Evolutionary conservation across 2,113 vertebrate species (phyloP).

Genomic region (Piaya cayana): DNA sequence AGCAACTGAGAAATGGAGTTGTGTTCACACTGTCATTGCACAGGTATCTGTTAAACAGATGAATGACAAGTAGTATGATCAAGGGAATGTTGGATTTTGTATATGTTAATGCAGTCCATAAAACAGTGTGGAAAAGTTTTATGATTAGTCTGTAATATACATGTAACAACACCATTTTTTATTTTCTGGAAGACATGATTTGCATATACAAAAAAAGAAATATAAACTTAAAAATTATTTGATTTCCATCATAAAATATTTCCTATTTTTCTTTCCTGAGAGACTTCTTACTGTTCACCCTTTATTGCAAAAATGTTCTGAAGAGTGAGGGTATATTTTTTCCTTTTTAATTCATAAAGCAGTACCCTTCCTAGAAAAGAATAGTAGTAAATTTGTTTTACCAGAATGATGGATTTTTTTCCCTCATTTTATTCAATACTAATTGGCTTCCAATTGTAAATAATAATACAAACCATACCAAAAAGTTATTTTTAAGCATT

Average conservation of each 20-base stretch:
- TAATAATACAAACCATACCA: background rate
- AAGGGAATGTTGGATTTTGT: slow-evolving; percentile 22
- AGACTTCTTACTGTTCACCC: background rate
- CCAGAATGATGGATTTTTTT: background rate
- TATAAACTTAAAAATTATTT: background rate
- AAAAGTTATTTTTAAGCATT: background rate
- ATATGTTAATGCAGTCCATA: background rate
- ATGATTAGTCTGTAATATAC: background rate
- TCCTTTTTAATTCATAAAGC: background rate
- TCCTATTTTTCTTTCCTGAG: background rate
- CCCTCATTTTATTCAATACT: background rate
- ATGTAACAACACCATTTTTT: background rate
- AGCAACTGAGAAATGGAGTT: slow-evolving; percentile 71
- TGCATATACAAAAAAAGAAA: background rate
- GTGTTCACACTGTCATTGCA: slow-evolving; percentile 26
- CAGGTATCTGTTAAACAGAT: background rate
- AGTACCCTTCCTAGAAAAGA: background rate
- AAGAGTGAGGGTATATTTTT: background rate
- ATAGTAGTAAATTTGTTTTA: background rate
- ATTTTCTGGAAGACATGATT: background rate
- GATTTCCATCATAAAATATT: background rate
- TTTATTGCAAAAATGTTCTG: background rate
- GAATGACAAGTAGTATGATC: slow-evolving; percentile 32
- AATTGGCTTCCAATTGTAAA: background rate
- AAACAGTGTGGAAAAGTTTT: background rate